These are phyloP conservation scores for Choristoneura rosaceana DNA, from an alignment of 2,888 invertebrate genomes.

Conservation along the genomic window DNA sequence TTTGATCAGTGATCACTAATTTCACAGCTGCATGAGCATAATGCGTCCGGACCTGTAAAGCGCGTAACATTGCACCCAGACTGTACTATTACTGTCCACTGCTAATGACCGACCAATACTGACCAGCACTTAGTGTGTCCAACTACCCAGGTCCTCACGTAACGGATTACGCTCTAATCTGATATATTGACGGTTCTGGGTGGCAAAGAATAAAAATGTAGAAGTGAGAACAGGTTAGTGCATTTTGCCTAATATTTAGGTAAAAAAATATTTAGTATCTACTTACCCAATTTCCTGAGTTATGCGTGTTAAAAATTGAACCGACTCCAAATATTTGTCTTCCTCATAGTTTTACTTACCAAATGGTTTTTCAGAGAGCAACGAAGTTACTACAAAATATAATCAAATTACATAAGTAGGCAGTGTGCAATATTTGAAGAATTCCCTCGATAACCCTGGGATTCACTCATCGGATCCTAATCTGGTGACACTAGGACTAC, in stretches of 20 bases:
- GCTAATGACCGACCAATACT: neutral
- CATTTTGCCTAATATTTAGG: neutral
- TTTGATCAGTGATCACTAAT: constrained; percentile 33
- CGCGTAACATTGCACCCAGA: constrained; percentile 2
- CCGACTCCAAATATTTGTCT: too few species aligned
- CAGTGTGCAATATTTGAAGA: too few species aligned
- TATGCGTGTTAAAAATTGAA: too few species aligned
- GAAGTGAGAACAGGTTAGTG: neutral
- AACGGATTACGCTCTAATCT: constrained; percentile 39
- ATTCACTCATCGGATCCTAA: too few species aligned
- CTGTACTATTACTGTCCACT: neutral
- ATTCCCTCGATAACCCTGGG: too few species aligned
- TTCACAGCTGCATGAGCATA: constrained; percentile 24
- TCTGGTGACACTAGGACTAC: too few species aligned
- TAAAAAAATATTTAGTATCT: neutral
- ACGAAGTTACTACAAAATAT: too few species aligned
- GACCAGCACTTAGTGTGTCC: constrained; percentile 24
- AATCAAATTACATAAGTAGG: too few species aligned
- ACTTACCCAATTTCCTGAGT: neutral
- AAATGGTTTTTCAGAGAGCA: too few species aligned
- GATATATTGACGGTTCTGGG: constrained; percentile 33
- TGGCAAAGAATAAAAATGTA: constrained; percentile 12
- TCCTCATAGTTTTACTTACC: too few species aligned
- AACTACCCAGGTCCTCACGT: constrained; percentile 32
- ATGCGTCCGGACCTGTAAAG: constrained; percentile 22